Evolutionary conservation across 2,113 vertebrate species (phyloP).

Genomic region (Anser cygnoides): DNA sequence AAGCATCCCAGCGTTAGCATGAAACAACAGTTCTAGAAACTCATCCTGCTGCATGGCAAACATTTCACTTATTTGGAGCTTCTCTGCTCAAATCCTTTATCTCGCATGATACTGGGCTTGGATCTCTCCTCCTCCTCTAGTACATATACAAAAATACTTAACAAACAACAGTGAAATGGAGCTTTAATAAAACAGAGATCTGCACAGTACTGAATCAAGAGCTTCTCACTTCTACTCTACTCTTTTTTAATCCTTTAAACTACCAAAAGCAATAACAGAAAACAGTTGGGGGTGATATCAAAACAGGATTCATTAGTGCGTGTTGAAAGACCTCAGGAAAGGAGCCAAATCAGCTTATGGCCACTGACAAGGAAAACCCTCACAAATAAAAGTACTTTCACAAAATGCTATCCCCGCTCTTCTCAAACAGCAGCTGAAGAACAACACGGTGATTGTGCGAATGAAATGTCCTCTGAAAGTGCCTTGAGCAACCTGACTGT

Average conservation of each 20-base stretch:
- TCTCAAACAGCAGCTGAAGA: neutral
- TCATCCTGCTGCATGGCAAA: neutral
- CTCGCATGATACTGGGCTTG: neutral
- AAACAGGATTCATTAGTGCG: neutral
- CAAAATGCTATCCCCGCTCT: too few relatives aligned
- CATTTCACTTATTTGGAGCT: neutral
- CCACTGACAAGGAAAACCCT: neutral
- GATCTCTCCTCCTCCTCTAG: neutral
- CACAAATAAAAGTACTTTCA: neutral
- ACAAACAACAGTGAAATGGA: neutral
- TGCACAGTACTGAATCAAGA: neutral
- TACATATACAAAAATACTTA: neutral
- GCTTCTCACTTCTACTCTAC: neutral
- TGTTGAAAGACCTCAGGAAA: neutral
- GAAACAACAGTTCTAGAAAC: slow-evolving; percentile 11
- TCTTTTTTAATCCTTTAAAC: neutral
- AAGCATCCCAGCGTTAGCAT: neutral
- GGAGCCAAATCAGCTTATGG: neutral
- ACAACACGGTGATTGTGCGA: neutral
- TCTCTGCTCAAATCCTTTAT: neutral
- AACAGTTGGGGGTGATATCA: neutral
- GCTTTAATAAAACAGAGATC: neutral
- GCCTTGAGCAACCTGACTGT: neutral
- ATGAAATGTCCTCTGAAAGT: neutral
- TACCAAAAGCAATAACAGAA: neutral